Percentiles rank a stretch among this genome's conserved stretches.
These are phyloP conservation scores for Beroe ovata DNA, from an alignment of 37 sponge, comb jelly and placozoan genomes.

Conservation along the genomic window DNA sequence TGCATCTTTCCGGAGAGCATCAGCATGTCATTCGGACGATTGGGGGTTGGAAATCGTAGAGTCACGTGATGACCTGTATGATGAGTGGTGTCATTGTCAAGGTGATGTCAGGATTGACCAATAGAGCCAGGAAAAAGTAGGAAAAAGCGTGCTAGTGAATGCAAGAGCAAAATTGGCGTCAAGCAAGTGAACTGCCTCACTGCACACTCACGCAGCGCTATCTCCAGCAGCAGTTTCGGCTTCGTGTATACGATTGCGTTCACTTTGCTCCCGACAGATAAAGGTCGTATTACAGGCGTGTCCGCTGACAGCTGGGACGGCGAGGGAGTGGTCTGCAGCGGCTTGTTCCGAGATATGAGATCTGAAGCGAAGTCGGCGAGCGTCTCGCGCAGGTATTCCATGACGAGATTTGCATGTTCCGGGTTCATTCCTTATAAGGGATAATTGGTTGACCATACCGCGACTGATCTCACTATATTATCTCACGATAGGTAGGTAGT, in stretches of 20 bases:
- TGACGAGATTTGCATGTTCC: not conserved
- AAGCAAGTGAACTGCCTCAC: too few species aligned
- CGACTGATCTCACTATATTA: too few species aligned
- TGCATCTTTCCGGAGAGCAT: not conserved
- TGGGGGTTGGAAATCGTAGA: not conserved
- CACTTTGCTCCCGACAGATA: not conserved
- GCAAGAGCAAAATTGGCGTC: too few species aligned
- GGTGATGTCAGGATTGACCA: too few species aligned
- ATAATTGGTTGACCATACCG: too few species aligned
- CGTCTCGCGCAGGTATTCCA: constrained; percentile 30
- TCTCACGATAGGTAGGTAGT: too few species aligned
- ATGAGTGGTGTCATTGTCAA: too few species aligned
- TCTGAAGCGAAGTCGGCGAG: constrained; percentile 32
- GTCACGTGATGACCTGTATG: constrained; percentile 1
- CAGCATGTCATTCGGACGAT: not conserved
- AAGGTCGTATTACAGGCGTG: not conserved
- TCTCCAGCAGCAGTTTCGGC: constrained; percentile 7
- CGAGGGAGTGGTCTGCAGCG: too few species aligned
- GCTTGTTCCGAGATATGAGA: not conserved
- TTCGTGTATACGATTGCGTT: not conserved
- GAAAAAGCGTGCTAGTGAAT: too few species aligned
- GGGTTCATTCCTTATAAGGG: not conserved
- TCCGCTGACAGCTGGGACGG: not conserved
- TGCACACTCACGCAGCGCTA: constrained; percentile 15
- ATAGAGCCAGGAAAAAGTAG: too few species aligned